phyloP scores from a whole-genome alignment of 1,140 invertebrate genomes.

The Pentalonia nigronervosa region DNA sequence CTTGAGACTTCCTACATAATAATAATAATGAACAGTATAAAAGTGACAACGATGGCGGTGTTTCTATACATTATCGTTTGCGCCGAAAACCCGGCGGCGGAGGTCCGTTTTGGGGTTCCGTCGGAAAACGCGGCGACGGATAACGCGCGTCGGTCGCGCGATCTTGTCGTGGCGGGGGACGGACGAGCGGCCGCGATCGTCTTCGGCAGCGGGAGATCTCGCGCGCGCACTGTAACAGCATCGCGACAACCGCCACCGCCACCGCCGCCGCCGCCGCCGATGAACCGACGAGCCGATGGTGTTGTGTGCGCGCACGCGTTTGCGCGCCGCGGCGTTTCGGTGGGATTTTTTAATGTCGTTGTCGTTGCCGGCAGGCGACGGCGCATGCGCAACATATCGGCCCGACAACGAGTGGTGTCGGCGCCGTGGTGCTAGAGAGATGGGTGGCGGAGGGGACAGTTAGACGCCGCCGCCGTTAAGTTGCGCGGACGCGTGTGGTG shows the following conservation, averaged over 20 bases:
- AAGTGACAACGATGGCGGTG: not conserved
- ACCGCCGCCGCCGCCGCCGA: not conserved
- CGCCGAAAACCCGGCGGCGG: not conserved
- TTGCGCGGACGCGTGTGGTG: not conserved
- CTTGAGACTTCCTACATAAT: not conserved
- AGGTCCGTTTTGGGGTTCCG: not conserved
- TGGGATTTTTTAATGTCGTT: constrained; percentile 38
- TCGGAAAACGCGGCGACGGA: not conserved
- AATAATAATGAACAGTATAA: not conserved
- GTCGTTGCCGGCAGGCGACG: not conserved
- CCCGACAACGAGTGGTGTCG: not conserved
- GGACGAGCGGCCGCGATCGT: too few species aligned
- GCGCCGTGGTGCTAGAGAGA: too few species aligned
- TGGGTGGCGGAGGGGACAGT: not conserved
- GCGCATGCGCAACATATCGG: constrained; percentile 3
- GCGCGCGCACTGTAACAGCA: not conserved
- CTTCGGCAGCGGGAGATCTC: not conserved
- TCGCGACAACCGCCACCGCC: not conserved
- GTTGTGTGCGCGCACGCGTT: not conserved
- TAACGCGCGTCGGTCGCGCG: not conserved
- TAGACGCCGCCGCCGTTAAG: too few species aligned
- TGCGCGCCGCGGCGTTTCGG: not conserved
- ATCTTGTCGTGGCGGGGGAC: not conserved
- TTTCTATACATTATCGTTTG: not conserved
- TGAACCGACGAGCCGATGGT: not conserved